A percentile compares a stretch with the other conserved stretches of the same genome.
These are phyloP conservation scores for Zaprionus inermis DNA, from an alignment of 1,140 invertebrate species.

Conservation along the genomic window DNA sequence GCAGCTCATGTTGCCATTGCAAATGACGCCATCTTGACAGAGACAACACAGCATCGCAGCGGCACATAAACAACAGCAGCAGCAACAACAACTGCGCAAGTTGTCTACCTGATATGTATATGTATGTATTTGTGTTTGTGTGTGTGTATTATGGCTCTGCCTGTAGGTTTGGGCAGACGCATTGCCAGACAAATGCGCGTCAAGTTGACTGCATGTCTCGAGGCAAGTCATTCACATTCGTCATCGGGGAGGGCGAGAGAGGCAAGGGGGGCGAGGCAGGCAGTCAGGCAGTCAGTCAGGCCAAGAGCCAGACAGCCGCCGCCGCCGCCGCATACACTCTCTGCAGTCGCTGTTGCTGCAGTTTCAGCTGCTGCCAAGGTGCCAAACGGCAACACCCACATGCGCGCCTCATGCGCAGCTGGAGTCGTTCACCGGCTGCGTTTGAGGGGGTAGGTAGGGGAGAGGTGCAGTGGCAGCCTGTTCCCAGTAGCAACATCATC, in stretches of 20 bases:
- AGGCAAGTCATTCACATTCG: constrained; percentile 82
- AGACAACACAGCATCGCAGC: constrained; percentile 34
- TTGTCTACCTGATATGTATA: constrained; percentile 45
- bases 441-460: constrained; percentile 31
- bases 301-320: constrained; percentile 52
- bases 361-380: constrained; percentile 62
- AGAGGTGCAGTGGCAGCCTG: constrained; percentile 19
- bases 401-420: constrained; percentile 37
- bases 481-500: constrained; percentile 58
- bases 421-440: constrained; percentile 66
- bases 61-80: no score
- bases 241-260: constrained; percentile 47
- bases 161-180: constrained; percentile 67
- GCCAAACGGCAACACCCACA: constrained; percentile 73
- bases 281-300: constrained; percentile 12
- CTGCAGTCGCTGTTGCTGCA: constrained; percentile 27
- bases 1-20: constrained; percentile 49
- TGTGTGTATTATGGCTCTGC: constrained; percentile 17
- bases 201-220: constrained; percentile 82
- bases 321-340: no score
- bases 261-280: constrained; percentile 19
- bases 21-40: constrained; percentile 79
- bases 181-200: constrained; percentile 82
- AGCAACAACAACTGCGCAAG: constrained; percentile 53
- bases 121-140: constrained; percentile 9